Evolutionary conservation across 2,113 vertebrate genomes (phyloP).

Genomic region (Brachionichthys hirsutus): DNA sequence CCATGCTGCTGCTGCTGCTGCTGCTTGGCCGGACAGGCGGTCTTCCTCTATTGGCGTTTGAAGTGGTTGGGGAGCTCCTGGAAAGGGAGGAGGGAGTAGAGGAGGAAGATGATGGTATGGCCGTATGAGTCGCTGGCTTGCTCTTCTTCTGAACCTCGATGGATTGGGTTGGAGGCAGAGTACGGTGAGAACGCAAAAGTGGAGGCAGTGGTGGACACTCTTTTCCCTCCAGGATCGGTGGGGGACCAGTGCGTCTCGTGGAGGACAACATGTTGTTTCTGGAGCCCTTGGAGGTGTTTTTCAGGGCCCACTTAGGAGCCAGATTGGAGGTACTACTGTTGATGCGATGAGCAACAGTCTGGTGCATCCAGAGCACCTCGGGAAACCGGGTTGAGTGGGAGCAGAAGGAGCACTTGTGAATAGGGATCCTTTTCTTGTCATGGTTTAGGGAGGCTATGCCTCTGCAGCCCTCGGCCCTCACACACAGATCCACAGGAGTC

Average conservation of each 20-base stretch:
- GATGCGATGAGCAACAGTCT: constrained; percentile 89
- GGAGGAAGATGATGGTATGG: constrained; percentile 38
- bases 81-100: constrained; percentile 40
- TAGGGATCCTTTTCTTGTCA: constrained; percentile 77
- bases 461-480: constrained; percentile 60
- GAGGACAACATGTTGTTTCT: constrained; percentile 77
- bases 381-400: constrained; percentile 89
- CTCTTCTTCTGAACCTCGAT: constrained; percentile 66
- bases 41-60: constrained; percentile 37
- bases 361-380: constrained; percentile 95
- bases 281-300: constrained; percentile 75
- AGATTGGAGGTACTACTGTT: constrained; percentile 82
- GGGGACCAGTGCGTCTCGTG: constrained; percentile 88
- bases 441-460: constrained; percentile 56
- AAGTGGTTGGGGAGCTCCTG: constrained; percentile 42
- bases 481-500: constrained; percentile 67
- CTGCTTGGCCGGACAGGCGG: constrained; percentile 31
- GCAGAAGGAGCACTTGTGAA: constrained; percentile 90
- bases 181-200: constrained; percentile 78
- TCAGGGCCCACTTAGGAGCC: constrained; percentile 86
- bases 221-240: constrained; percentile 85
- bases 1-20: constrained; percentile 45
- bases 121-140: constrained; percentile 59
- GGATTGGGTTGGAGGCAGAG: constrained; percentile 75
- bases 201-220: constrained; percentile 87